Conservation (phyloP, 2,113 vertebrate genomes). For the Abramis brama region DNA sequence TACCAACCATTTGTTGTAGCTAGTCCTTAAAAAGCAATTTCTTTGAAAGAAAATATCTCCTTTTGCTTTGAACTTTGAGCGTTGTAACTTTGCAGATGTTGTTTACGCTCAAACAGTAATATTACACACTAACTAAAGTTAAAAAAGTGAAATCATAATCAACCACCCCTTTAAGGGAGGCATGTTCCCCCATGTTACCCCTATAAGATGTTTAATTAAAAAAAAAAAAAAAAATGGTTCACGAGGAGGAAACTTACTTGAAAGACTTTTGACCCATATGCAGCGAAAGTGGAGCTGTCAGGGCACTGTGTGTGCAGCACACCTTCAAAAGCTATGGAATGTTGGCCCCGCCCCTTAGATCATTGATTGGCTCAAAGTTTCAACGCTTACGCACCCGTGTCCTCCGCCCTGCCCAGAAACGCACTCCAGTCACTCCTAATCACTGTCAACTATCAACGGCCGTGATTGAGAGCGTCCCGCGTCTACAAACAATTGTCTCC, state of each 20-base stretch:
- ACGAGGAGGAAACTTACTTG: background rate
- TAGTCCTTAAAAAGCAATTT: too few species aligned
- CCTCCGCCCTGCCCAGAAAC: constrained; percentile 20
- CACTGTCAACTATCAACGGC: constrained; percentile 47
- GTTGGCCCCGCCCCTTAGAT: constrained; percentile 63
- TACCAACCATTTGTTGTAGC: too few species aligned
- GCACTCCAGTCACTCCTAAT: constrained; percentile 46
- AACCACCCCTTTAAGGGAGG: too few species aligned
- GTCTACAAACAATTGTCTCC: background rate
- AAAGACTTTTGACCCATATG: constrained; percentile 4
- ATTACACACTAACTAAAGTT: too few species aligned
- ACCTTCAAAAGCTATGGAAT: constrained; percentile 43
- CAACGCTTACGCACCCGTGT: constrained; percentile 55
- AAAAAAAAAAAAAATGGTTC: background rate
- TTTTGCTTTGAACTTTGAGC: too few species aligned
- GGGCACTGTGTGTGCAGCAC: background rate
- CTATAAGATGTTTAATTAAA: too few species aligned
- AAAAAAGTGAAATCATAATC: too few species aligned
- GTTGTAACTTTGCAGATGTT: too few species aligned
- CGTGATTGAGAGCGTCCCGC: constrained; percentile 23
- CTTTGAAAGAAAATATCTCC: too few species aligned
- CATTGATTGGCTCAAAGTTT: constrained; percentile 77
- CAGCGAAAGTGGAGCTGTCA: background rate
- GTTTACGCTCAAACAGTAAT: too few species aligned
- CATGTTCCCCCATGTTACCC: too few species aligned